Percentiles rank a stretch among this genome's conserved stretches.
Evolutionary conservation across 2,797 vertebrate genomes (phyloP).

Genomic region (Danio jaintianensis): DNA sequence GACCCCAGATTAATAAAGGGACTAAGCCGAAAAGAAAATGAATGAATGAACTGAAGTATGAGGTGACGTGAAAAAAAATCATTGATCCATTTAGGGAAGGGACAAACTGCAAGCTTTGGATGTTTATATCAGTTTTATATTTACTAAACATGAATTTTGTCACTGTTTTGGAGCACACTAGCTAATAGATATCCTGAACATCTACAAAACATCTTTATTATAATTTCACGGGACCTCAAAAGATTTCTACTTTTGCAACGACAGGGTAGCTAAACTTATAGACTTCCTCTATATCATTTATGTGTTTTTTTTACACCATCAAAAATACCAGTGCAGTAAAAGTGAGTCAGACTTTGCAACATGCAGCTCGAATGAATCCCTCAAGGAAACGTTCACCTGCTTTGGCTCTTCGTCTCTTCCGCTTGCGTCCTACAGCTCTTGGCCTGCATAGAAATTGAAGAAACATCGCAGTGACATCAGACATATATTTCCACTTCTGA

Average conservation of each 20-base stretch:
- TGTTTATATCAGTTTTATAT: no score
- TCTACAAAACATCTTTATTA: no score
- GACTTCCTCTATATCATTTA: conserved; percentile 61
- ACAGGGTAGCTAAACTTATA: background rate
- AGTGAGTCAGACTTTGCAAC: conserved; percentile 42
- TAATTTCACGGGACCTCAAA: background rate
- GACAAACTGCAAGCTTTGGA: no score
- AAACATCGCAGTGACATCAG: conserved; percentile 11
- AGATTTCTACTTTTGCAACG: background rate
- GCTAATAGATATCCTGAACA: no score
- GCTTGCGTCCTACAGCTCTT: conserved; percentile 31
- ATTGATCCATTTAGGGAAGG: no score
- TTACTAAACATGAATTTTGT: no score
- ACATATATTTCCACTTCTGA: background rate
- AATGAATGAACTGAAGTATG: no score
- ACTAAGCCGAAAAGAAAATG: no score
- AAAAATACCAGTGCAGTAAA: conserved; percentile 58
- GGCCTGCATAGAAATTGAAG: conserved; percentile 7
- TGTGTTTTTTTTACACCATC: conserved; percentile 25
- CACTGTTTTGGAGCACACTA: no score
- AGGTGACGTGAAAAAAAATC: no score
- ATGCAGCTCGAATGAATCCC: conserved; percentile 66
- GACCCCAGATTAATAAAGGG: no score
- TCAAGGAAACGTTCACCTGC: conserved; percentile 59
- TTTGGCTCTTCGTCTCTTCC: conserved; percentile 60